These are phyloP conservation scores for Paradoxurus hermaphroditus DNA, from an alignment of 2,113 vertebrate species.

Conservation along the genomic window DNA sequence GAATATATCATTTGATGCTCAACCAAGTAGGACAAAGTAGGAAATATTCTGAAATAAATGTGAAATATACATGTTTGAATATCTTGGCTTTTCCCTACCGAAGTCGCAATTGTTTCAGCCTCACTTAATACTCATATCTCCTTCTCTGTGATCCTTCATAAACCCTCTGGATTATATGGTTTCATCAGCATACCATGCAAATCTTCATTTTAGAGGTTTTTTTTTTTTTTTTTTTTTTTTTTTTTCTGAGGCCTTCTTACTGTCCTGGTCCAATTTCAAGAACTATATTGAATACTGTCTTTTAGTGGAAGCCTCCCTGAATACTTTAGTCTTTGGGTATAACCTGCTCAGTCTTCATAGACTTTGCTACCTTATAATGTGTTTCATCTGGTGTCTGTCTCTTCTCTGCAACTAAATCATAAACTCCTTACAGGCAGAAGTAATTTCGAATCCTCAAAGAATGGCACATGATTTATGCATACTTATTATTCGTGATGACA, in stretches of 20 bases:
- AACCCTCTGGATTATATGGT: neutral
- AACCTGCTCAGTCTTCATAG: neutral
- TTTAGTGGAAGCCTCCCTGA: neutral
- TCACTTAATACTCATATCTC: neutral
- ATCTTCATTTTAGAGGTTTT: neutral
- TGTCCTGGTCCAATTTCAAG: neutral
- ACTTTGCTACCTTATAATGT: neutral
- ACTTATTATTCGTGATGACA: slow-evolving; percentile 34
- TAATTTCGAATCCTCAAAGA: neutral
- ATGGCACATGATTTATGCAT: neutral
- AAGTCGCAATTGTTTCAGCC: neutral
- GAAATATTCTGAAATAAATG: neutral
- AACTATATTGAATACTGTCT: neutral
- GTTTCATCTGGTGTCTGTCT: neutral
- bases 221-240: neutral
- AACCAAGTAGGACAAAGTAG: neutral
- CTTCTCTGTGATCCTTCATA: neutral
- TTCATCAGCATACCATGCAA: neutral
- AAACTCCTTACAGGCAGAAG: neutral
- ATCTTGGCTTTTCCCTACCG: neutral
- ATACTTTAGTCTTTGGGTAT: neutral
- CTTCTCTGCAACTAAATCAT: neutral
- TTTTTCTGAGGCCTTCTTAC: neutral
- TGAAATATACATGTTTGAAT: neutral
- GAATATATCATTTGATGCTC: neutral